These are phyloP conservation scores for Dolomedes plantarius DNA, from an alignment of 2,888 invertebrate genomes.

Conservation along the genomic window DNA sequence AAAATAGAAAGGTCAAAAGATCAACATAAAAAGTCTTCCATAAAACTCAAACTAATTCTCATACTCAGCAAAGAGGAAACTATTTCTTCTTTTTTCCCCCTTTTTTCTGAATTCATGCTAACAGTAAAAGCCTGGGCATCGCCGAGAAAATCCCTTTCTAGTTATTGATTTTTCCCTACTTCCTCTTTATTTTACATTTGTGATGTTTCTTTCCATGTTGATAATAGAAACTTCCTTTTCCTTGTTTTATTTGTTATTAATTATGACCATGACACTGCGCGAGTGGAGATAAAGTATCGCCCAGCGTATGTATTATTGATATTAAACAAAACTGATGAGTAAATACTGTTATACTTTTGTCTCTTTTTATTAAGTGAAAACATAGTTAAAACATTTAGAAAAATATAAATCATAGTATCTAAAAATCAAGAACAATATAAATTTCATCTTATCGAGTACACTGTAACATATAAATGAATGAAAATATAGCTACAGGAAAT, in stretches of 20 bases:
- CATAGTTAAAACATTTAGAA: too few relatives aligned
- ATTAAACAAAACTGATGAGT: too few relatives aligned
- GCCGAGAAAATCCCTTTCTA: slow-evolving; percentile 35
- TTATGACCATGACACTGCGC: slow-evolving; percentile 25
- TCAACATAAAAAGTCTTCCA: slow-evolving; percentile 69
- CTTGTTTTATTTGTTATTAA: slow-evolving; percentile 51
- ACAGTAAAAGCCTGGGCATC: slow-evolving; percentile 59
- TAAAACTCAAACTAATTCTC: slow-evolving; percentile 68
- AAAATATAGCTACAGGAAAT: too few relatives aligned
- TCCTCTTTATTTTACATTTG: slow-evolving; percentile 27
- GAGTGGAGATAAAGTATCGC: too few relatives aligned
- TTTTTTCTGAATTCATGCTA: slow-evolving; percentile 53
- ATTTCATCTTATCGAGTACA: too few relatives aligned
- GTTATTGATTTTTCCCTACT: slow-evolving; percentile 52
- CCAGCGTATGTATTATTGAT: too few relatives aligned
- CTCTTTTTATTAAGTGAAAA: too few relatives aligned
- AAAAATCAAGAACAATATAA: too few relatives aligned
- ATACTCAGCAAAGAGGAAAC: slow-evolving; percentile 62
- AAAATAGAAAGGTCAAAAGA: slow-evolving; percentile 65
- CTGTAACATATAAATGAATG: too few relatives aligned
- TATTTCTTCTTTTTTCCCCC: slow-evolving; percentile 44
- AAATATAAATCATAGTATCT: too few relatives aligned
- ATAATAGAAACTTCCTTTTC: slow-evolving; percentile 41
- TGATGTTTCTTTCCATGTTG: slow-evolving; percentile 44
- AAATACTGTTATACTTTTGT: too few relatives aligned